Evolutionary conservation across 2,113 vertebrate species (phyloP).

Genomic region (Rhinopomastus cyanomelas): DNA sequence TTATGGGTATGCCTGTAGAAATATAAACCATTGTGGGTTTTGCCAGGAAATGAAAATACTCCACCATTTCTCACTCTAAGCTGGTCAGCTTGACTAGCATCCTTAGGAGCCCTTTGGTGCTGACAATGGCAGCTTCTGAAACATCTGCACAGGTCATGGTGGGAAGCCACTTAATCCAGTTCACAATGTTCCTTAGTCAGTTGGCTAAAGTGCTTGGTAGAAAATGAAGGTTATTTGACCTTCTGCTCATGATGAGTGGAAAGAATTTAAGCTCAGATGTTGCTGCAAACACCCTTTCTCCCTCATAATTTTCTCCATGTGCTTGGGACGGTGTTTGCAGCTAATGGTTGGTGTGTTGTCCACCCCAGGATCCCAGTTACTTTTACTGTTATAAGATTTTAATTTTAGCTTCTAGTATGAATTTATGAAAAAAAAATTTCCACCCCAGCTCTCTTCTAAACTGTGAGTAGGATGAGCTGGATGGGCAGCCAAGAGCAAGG

Average conservation of each 20-base stretch:
- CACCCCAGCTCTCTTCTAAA: background rate
- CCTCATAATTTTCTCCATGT: background rate
- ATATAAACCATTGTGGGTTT: background rate
- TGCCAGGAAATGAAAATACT: background rate
- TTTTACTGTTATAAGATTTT: slow-evolving; percentile 46
- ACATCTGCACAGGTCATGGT: rapidly evolving
- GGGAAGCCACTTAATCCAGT: background rate
- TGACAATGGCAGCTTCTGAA: background rate
- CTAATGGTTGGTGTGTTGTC: background rate
- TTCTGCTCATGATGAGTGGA: too few relatives aligned
- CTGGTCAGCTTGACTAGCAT: background rate
- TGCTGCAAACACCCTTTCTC: background rate
- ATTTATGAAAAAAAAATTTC: slow-evolving; percentile 17
- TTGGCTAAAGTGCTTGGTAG: too few relatives aligned
- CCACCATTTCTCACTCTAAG: background rate
- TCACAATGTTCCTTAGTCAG: too few relatives aligned
- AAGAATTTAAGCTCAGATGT: too few relatives aligned
- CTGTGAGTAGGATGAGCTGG: background rate
- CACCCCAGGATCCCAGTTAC: background rate
- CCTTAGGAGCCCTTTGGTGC: background rate
- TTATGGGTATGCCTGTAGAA: background rate
- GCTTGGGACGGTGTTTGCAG: background rate
- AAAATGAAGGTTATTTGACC: too few relatives aligned
- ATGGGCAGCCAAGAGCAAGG: background rate
- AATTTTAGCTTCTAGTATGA: slow-evolving; percentile 14